These are phyloP conservation scores for Actinia equina DNA, from an alignment of 64 coral and sea anemone species.

Conservation along the genomic window DNA sequence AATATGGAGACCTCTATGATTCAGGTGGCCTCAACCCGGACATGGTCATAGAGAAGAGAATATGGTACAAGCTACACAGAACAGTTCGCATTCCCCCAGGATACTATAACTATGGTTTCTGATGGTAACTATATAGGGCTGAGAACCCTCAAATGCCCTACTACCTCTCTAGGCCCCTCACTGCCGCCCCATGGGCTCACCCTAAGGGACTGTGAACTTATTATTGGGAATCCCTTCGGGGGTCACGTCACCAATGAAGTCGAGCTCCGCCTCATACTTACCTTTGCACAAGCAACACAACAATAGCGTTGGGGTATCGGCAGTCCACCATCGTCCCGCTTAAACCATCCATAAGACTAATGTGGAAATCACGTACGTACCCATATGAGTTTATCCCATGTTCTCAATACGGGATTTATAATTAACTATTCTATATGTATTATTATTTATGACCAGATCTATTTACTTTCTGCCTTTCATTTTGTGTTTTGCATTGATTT, in stretches of 20 bases:
- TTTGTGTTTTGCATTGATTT: too few relatives aligned
- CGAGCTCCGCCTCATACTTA: conserved; percentile 83
- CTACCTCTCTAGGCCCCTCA: not conserved
- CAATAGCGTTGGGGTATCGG: conserved; percentile 87
- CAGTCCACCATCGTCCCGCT: conserved; percentile 94
- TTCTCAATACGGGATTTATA: conserved; percentile 72
- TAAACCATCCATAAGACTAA: conserved; percentile 94
- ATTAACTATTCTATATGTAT: not conserved
- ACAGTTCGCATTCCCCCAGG: conserved; percentile 28
- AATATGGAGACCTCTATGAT: conserved; percentile 24
- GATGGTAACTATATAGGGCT: conserved; percentile 22
- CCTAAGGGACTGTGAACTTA: conserved; percentile 85
- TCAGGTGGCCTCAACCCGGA: not conserved
- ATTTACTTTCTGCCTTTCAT: too few relatives aligned
- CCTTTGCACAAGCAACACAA: conserved; percentile 94
- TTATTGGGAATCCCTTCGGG: conserved; percentile 91
- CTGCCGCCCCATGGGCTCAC: conserved; percentile 69
- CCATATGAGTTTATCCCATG: conserved; percentile 95
- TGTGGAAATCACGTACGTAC: conserved; percentile 98
- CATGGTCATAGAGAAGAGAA: conserved; percentile 10
- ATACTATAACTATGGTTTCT: conserved; percentile 42
- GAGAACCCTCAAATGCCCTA: not conserved
- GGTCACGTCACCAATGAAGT: conserved; percentile 89
- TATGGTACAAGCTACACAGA: conserved; percentile 13
- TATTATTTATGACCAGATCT: too few relatives aligned